Evolutionary conservation across 1,140 invertebrate genomes (phyloP).

Genomic region (Ceratina calcarata): DNA sequence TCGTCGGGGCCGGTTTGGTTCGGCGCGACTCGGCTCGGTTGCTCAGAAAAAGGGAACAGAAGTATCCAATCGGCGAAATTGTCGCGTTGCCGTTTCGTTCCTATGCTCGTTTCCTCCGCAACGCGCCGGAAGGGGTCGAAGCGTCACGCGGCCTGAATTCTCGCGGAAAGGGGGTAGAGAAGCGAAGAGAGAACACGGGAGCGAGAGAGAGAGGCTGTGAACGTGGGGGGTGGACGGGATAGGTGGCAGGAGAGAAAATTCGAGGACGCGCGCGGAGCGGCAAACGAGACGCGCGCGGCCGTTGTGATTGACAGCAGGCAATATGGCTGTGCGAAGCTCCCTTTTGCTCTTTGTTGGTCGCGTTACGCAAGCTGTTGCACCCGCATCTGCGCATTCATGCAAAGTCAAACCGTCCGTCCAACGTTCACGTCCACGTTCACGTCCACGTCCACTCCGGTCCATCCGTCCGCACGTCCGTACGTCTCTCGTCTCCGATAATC

Average conservation of each 20-base stretch:
- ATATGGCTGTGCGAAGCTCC: conserved; percentile 74
- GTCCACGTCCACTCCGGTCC: conserved; percentile 73
- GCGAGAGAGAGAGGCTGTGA: not conserved
- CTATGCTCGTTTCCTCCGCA: conserved; percentile 45
- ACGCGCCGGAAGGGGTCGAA: conserved; percentile 28
- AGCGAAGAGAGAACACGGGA: conserved; percentile 11
- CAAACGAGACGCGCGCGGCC: conserved; percentile 66
- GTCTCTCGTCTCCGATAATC: conserved; percentile 75
- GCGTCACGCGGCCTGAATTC: not conserved
- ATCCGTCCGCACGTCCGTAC: conserved; percentile 69
- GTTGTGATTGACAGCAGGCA: conserved; percentile 81
- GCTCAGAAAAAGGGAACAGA: conserved; percentile 33
- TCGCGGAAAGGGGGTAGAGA: not conserved
- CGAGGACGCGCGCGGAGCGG: conserved; percentile 38
- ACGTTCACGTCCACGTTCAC: conserved; percentile 68
- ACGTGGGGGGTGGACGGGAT: not conserved
- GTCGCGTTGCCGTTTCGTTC: conserved; percentile 43
- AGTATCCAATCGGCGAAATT: conserved; percentile 54
- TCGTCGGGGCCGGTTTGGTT: not conserved
- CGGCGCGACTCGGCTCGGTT: not conserved
- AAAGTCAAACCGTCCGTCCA: conserved; percentile 76
- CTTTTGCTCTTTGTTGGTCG: conserved; percentile 77
- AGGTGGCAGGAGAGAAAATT: conserved; percentile 33
- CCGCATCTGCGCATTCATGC: conserved; percentile 81
- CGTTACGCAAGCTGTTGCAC: conserved; percentile 82